These are phyloP conservation scores for Lithosia quadra DNA, from an alignment of 2,888 invertebrate species.

Conservation along the genomic window DNA sequence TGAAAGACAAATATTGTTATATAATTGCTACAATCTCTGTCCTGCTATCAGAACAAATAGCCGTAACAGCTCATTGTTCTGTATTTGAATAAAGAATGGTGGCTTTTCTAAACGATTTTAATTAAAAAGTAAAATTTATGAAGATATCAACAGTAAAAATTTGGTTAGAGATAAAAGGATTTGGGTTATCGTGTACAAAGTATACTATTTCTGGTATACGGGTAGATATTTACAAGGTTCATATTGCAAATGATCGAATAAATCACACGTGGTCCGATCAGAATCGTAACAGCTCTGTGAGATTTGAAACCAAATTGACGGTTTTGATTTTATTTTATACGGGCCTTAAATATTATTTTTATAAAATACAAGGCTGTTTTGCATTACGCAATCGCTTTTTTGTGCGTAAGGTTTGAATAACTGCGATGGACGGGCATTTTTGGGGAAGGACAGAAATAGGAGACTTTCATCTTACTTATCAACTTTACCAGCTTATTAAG, in stretches of 20 bases:
- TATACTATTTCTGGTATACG: constrained; percentile 1
- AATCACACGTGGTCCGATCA: constrained; percentile 15
- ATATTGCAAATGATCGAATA: constrained; percentile 28
- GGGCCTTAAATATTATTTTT: neutral
- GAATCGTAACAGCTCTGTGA: neutral
- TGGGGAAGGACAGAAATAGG: neutral
- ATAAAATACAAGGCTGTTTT: neutral
- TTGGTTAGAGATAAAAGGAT: constrained; percentile 34
- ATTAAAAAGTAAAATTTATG: neutral
- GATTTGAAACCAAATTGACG: neutral
- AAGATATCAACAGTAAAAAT: neutral
- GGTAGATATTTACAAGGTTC: constrained; percentile 25
- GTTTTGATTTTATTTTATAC: neutral
- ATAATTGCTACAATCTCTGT: neutral
- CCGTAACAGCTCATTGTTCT: neutral
- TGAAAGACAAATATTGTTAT: neutral
- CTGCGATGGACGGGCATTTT: neutral
- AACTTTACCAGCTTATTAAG: neutral
- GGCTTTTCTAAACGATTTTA: neutral
- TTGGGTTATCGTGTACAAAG: constrained; percentile 22
- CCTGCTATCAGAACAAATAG: neutral
- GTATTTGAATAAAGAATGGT: neutral
- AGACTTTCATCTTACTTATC: neutral
- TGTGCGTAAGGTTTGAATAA: neutral
- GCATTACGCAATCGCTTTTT: neutral